Evolutionary conservation across 2,888 invertebrate species (phyloP), one percentile per base, ranked within the genome.

Genomic region (Bombylius major): DNA sequence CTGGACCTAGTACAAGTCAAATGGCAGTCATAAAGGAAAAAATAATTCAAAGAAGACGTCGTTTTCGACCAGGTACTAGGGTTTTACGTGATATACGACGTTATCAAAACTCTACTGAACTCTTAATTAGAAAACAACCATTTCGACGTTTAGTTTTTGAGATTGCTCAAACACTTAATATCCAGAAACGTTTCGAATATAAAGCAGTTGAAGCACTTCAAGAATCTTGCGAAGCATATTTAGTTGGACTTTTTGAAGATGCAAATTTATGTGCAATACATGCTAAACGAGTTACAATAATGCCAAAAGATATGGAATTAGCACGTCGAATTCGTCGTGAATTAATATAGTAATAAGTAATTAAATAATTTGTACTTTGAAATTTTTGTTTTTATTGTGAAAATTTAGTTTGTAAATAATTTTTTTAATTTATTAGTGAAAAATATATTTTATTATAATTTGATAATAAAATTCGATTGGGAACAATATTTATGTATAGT

Each of bases 201-300:
- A 87, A 91, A 53, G 91, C 92, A 61, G 89, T 92, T 67, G 88
- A 88, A 59, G 91, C 90, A 62, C 78, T 78, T 49, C 78, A 88
- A 82, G 90, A 91, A 79, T 89, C 89, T 47, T 85, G 86, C 65
- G 91, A 92, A 75, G 90, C 91, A 11, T 92, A 91, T 75, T 76
- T 93, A 62, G 91, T 92, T 58, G 92, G 93, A 63, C 79, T 94
- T 59, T 94, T 94, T 76, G 93, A 94, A 81, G 93, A 94, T 78
- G 94, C 93, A 63, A 94, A 94, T 78, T 80, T 94, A 81, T 93
- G 92, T 77, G 93, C 92, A 65, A 93, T 94, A 73, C 93, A 94
- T 71, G 93, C 93, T 65, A 93, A 93, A 76, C 84, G 93, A 68
- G 93, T 93, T 57, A 94, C 93, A 62, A 93, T 93, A 76, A 93